phyloP scores from a whole-genome alignment of 2,797 vertebrate genomes.

The Lithobates pipiens region DNA sequence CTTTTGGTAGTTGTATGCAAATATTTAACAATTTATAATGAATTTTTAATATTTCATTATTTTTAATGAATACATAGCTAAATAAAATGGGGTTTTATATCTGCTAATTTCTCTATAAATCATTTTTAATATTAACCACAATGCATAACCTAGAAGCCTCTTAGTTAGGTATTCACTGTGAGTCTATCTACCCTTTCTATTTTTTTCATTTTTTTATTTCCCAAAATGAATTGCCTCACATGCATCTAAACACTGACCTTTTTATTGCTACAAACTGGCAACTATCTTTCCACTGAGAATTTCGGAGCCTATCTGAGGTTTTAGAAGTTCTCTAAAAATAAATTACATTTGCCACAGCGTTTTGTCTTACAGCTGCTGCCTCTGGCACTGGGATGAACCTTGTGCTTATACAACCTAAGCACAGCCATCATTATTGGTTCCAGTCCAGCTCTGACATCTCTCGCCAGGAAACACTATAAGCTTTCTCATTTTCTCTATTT shows the following conservation, averaged over 20 bases:
- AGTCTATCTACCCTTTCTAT: not conserved
- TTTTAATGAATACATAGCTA: too few species aligned
- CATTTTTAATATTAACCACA: not conserved
- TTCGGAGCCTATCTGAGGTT: constrained; percentile 46
- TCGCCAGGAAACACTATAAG: constrained; percentile 31
- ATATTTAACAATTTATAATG: too few species aligned
- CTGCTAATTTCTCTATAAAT: too few species aligned
- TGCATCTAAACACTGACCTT: constrained; percentile 39
- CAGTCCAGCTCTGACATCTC: constrained; percentile 53
- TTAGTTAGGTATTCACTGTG: constrained; percentile 5
- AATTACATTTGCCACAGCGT: constrained; percentile 64
- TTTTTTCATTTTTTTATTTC: not conserved
- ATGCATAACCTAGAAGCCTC: not conserved
- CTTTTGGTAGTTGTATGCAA: too few species aligned
- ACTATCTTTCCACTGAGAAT: constrained; percentile 42
- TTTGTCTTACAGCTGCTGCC: constrained; percentile 61
- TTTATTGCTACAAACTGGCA: constrained; percentile 48
- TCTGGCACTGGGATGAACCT: constrained; percentile 59
- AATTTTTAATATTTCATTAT: too few species aligned
- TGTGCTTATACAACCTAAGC: constrained; percentile 59
- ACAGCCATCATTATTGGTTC: constrained; percentile 65
- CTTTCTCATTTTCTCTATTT: constrained; percentile 44
- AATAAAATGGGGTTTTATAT: too few species aligned
- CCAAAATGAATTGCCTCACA: constrained; percentile 23
- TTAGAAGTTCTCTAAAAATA: constrained; percentile 58